These are phyloP conservation scores for Benitochromis conjunctus DNA, from an alignment of 2,113 vertebrate species.

Conservation along the genomic window DNA sequence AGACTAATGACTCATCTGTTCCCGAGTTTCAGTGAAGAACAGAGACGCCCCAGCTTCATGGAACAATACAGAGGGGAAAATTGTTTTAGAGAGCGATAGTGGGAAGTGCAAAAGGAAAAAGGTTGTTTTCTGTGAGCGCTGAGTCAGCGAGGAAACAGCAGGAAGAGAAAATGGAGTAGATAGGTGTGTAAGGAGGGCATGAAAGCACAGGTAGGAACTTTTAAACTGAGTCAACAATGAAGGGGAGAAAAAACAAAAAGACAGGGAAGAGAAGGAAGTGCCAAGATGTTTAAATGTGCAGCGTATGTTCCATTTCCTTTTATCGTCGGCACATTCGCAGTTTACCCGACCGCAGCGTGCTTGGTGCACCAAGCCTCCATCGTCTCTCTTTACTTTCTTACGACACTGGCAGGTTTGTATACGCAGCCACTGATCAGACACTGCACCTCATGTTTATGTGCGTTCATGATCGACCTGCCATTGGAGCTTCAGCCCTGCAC, in stretches of 20 bases:
- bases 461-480: background rate
- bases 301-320: background rate
- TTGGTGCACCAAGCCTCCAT: background rate
- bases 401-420: background rate
- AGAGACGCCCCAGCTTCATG: background rate
- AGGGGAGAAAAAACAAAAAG: background rate
- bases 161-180: background rate
- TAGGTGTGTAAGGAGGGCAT: background rate
- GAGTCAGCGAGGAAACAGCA: background rate
- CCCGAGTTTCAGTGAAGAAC: slow-evolving; percentile 1
- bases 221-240: background rate
- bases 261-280: background rate
- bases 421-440: background rate
- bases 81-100: background rate
- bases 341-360: background rate
- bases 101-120: background rate
- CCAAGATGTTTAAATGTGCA: background rate
- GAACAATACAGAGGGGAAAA: slow-evolving; percentile 3
- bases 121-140: background rate
- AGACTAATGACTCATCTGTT: slow-evolving; percentile 52
- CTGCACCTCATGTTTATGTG: background rate
- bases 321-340: background rate
- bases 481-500: background rate
- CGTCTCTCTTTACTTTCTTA: background rate
- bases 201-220: background rate